These are phyloP conservation scores for Dendrolimus houi DNA, from an alignment of 2,888 invertebrate species.

Conservation along the genomic window DNA sequence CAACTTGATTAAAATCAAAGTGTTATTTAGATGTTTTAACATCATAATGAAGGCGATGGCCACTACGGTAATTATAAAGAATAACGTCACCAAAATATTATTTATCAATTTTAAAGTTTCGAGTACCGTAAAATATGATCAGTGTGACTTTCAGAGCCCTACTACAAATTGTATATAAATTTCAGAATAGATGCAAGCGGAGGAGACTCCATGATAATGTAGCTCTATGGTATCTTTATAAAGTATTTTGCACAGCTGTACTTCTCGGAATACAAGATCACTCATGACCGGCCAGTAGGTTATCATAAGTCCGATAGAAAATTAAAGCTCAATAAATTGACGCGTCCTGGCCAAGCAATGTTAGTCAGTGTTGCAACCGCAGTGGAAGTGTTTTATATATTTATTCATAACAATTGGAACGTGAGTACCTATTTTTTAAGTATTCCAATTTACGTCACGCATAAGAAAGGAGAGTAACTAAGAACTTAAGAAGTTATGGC, in stretches of 20 bases:
- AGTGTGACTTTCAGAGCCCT: no score
- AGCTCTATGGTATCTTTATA: slow-evolving; percentile 6
- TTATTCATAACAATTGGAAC: slow-evolving; percentile 17
- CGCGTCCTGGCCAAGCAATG: slow-evolving; percentile 33
- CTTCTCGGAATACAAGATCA: slow-evolving; percentile 60
- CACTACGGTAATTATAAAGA: no score
- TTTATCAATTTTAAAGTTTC: no score
- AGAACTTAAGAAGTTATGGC: no score
- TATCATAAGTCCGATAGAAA: slow-evolving; percentile 52
- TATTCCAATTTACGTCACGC: no score
- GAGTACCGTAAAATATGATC: no score
- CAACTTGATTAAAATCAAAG: no score
- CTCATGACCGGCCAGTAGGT: slow-evolving; percentile 52
- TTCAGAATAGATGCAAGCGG: background rate
- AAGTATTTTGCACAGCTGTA: slow-evolving; percentile 39
- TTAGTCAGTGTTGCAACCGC: slow-evolving; percentile 37
- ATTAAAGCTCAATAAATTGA: slow-evolving; percentile 61
- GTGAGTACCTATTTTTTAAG: slow-evolving; percentile 14
- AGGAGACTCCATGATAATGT: background rate
- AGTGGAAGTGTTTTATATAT: slow-evolving; percentile 19
- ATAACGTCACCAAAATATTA: no score
- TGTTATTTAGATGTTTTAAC: no score
- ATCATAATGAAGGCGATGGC: no score
- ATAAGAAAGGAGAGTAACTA: no score
- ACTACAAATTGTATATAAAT: no score